These are phyloP conservation scores for Amazona guildingii DNA, from an alignment of 2,113 vertebrate genomes.

Conservation along the genomic window DNA sequence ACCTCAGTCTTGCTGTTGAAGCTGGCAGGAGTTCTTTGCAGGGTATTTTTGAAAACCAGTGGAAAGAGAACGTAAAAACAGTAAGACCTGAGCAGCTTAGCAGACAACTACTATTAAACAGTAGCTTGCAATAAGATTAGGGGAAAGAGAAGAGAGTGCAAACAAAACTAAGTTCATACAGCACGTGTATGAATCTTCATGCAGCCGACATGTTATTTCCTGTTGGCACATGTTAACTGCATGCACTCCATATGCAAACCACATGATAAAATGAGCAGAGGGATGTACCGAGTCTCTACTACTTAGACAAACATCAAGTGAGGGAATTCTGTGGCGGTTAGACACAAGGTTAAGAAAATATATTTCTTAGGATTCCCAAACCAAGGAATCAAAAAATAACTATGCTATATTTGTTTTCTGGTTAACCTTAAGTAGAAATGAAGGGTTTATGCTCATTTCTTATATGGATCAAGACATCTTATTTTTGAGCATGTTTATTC, in stretches of 20 bases:
- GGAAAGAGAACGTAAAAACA: not conserved
- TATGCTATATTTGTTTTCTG: conserved; percentile 12
- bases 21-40: not conserved
- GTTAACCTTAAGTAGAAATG: conserved; percentile 53
- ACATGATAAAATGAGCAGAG: conserved; percentile 25
- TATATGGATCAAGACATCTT: not conserved
- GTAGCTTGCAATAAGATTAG: not conserved
- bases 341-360: conserved; percentile 18
- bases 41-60: not conserved
- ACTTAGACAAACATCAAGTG: conserved; percentile 39
- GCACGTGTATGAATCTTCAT: not conserved
- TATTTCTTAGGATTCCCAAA: not conserved
- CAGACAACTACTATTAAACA: not conserved
- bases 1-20: not conserved
- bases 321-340: not conserved
- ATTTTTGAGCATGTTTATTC: conserved; percentile 56
- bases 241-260: not conserved
- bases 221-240: not conserved
- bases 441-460: conserved; percentile 26
- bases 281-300: not conserved
- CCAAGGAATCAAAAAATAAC: conserved; percentile 12
- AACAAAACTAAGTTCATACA: not conserved
- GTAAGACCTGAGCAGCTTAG: not conserved
- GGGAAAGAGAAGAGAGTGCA: not conserved
- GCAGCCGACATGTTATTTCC: not conserved